Evolutionary conservation across 2,797 vertebrate genomes (phyloP).

Genomic region (Enteromius afrohamiltoni): DNA sequence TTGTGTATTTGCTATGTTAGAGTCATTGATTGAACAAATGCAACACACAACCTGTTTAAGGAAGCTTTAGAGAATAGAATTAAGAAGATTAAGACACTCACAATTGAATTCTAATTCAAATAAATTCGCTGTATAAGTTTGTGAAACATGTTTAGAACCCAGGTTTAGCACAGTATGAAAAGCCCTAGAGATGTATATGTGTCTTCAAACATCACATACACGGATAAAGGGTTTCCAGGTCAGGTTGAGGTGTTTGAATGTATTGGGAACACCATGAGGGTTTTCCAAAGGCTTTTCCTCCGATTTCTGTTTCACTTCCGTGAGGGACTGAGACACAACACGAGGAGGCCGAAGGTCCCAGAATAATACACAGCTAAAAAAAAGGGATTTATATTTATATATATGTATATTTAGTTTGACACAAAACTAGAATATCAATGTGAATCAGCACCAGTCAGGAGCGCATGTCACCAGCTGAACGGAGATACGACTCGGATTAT

Average conservation of each 20-base stretch:
- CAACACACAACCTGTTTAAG: neutral
- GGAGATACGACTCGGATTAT: conserved; percentile 78
- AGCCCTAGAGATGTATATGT: neutral
- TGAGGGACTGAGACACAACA: conserved; percentile 32
- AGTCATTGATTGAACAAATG: neutral
- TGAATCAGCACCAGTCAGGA: conserved; percentile 82
- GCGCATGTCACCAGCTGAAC: conserved; percentile 89
- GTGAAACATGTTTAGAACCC: neutral
- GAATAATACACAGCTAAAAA: conserved; percentile 83
- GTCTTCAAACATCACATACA: conserved; percentile 69
- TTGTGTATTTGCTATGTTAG: neutral
- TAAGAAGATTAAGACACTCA: neutral
- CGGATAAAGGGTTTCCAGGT: conserved; percentile 87
- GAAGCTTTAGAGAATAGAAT: too few relatives aligned
- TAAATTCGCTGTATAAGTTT: neutral
- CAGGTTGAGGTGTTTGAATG: conserved; percentile 83
- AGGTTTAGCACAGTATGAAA: neutral
- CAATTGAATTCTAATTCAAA: neutral
- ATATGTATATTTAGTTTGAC: conserved; percentile 3
- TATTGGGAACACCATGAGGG: conserved; percentile 70
- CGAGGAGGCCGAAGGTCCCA: conserved; percentile 86
- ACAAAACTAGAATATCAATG: neutral
- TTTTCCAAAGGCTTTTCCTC: conserved; percentile 69
- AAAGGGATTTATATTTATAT: too few relatives aligned
- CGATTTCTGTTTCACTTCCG: conserved; percentile 67